Base-by-base conservation (phyloP, 2,113 vertebrate species). In the Psittacara wagleri region DNA sequence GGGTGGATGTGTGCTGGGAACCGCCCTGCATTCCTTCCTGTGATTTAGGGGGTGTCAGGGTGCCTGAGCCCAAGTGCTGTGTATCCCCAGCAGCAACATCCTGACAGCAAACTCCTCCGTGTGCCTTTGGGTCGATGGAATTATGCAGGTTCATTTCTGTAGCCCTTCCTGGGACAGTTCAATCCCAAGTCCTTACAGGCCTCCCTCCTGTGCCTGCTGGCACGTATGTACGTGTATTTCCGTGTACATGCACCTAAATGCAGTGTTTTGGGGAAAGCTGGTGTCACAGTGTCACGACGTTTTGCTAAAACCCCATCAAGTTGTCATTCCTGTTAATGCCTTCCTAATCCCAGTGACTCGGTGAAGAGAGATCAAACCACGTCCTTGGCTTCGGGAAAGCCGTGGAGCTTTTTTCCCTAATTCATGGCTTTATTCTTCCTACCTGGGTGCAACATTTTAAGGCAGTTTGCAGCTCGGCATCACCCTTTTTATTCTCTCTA, bases 1-100 rank as follows among this genome's bases (percentile, higher is more conserved):
- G 37, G 28, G 4, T 46, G 27, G 33, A 25, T n/a, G 48, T 24
- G 23, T 41, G 66, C 62, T 87, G 66, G 57, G 62, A 95, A 25
- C n/a, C 61, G 13, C 35, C 37, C 81, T 20, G 16, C 3, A 0
- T 44, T 35, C 52, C 49, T 19, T 5, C 10, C 43, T 15, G 1
- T 3, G 2, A 3, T 64, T 22, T 9, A 29, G 24, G n/a, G 6
- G 6, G 3, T 5, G 31, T 70, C 0, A 0, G 14, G 44, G 16
- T 57, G 12, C 17, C 52, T 1, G 2, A 74, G 7, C 25, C 19
- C 51, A 29, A 0, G 20, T 62, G 69, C 48, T 74, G 66, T 3
- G 2, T 31, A 37, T 20, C 24, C 43, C 20, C 23, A 31, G 37
- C 48, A 63, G 24, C 72, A 29, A 4, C 39, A 44, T 17, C 61